Conservation (phyloP, 2,797 vertebrate species). For the Phoeniculus purpureus region DNA sequence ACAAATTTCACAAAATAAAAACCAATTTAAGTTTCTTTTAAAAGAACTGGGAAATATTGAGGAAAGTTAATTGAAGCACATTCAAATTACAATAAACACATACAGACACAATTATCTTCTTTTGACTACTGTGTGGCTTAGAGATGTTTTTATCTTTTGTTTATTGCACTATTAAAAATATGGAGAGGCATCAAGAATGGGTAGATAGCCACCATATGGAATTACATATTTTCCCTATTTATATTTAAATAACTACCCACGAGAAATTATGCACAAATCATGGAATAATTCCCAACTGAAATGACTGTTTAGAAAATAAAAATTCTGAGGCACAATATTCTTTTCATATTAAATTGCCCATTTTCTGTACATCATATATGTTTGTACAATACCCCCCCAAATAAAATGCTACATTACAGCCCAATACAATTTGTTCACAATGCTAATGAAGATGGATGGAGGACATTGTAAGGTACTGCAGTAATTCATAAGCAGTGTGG, state of each 20-base stretch:
- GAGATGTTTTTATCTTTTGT: constrained; percentile 96
- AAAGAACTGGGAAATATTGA: constrained; percentile 80
- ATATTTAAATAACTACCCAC: constrained; percentile 84
- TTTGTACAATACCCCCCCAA: constrained; percentile 61
- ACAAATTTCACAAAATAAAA: constrained; percentile 79
- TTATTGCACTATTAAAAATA: constrained; percentile 87
- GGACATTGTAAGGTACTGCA: constrained; percentile 65
- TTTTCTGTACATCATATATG: constrained; percentile 74
- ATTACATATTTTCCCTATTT: constrained; percentile 81
- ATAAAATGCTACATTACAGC: constrained; percentile 20
- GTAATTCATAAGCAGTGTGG: constrained; percentile 63
- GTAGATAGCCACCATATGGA: constrained; percentile 77
- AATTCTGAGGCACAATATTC: constrained; percentile 74
- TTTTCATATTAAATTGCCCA: constrained; percentile 83
- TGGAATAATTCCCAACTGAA: constrained; percentile 81
- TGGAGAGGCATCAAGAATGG: constrained; percentile 73
- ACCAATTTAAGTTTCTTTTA: constrained; percentile 81
- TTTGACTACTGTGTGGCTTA: constrained; percentile 92
- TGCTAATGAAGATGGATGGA: constrained; percentile 79
- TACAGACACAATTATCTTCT: constrained; percentile 95
- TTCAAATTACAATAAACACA: constrained; percentile 91
- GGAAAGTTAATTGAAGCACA: constrained; percentile 91
- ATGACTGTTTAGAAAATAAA: constrained; percentile 82
- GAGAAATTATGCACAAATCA: constrained; percentile 82
- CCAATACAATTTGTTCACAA: constrained; percentile 72